These are phyloP conservation scores for Rousettus leschenaultii DNA, from an alignment of 2,113 vertebrate species.

Conservation along the genomic window DNA sequence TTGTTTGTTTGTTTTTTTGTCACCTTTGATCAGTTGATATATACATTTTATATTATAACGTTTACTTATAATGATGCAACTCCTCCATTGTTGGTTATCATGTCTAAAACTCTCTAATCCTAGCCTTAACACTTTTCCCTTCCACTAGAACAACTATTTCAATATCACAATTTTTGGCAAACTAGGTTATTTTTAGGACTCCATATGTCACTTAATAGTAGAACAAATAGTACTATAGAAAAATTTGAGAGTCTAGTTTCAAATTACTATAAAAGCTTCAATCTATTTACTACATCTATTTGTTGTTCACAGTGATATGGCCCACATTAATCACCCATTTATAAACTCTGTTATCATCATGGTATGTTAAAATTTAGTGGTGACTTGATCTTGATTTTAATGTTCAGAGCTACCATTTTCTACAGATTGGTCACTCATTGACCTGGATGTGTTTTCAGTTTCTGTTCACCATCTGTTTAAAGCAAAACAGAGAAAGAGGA, in stretches of 20 bases:
- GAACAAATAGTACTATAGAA: background rate
- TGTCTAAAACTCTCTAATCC: background rate
- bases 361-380: background rate
- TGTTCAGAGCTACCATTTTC: background rate
- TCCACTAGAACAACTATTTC: background rate
- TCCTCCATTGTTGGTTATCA: background rate
- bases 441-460: background rate
- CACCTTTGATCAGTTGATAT: background rate
- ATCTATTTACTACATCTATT: background rate
- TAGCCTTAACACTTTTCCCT: background rate
- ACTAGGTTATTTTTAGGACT: background rate
- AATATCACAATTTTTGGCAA: background rate
- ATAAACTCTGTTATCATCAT: background rate
- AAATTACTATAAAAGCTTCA: background rate
- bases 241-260: background rate
- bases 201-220: background rate
- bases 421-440: background rate
- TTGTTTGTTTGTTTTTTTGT: background rate
- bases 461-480: background rate
- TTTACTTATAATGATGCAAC: background rate
- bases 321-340: background rate
- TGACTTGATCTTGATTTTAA: background rate
- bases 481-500: background rate
- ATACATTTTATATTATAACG: background rate
- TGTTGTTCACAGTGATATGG: background rate